Conservation (phyloP, 2,888 invertebrate species). For the Mimumesa dahlbomi region DNA sequence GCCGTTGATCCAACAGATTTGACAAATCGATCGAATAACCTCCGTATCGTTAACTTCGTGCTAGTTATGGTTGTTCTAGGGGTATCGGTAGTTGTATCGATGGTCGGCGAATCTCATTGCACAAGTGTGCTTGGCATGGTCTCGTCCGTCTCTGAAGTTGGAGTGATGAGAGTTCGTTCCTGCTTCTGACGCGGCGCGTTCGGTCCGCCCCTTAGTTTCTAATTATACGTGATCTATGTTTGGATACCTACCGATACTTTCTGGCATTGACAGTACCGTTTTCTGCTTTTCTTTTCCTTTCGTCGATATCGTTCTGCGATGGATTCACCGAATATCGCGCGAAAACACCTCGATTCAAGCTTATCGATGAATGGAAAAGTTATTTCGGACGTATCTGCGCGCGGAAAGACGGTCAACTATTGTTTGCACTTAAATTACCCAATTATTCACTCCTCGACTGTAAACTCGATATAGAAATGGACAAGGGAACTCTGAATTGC, state of each 20-base stretch:
- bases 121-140: slow-evolving; percentile 70
- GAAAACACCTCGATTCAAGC: neutral
- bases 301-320: slow-evolving; percentile 33
- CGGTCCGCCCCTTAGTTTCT: slow-evolving; percentile 68
- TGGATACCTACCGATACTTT: slow-evolving; percentile 71
- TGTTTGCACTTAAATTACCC: no score
- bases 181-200: slow-evolving; percentile 54
- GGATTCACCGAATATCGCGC: slow-evolving; percentile 14
- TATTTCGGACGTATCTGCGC: no score
- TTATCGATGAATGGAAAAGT: no score
- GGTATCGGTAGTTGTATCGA: no score
- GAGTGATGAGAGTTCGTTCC: slow-evolving; percentile 37
- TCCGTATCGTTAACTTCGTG: no score
- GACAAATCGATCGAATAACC: no score
- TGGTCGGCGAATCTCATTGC: slow-evolving; percentile 67
- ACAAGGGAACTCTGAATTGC: no score
- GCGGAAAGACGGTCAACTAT: no score
- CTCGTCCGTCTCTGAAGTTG: slow-evolving; percentile 41
- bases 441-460: no score
- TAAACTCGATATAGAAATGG: no score
- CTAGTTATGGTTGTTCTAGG: no score
- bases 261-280: slow-evolving; percentile 75
- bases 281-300: slow-evolving; percentile 47
- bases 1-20: no score
- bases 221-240: slow-evolving; percentile 78